Base-by-base conservation (phyloP, 2,888 invertebrate genomes). In the Polymixis lichenea region DNA sequence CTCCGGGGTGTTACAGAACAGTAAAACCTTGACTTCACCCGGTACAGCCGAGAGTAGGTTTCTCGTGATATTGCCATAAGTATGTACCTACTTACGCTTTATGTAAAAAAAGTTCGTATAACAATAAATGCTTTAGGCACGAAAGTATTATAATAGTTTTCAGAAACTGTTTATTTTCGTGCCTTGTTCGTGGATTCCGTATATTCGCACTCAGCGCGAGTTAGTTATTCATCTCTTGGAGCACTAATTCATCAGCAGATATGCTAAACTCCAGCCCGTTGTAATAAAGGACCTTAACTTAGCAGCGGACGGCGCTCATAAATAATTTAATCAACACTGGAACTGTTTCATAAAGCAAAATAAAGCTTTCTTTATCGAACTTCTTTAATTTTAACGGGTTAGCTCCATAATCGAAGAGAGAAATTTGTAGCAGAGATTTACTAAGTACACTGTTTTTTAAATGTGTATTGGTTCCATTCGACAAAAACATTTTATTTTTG, bases 311-410 rank as follows among this genome's bases (percentile, higher is more conserved):
- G 70, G 56, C 60, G 64, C 78, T 82, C 88, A 78, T 86, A 80
- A 84, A 86, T 86, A 78, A 86, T 84, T 82, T 82, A 87, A 87
- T 86, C 84, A 86, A 78, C 84, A 74, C 75, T 51, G 58, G 46
- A 80, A 87, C 67, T 65, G 70, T 78, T 77, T 78, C 62, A 69
- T 64, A 68, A 80, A 46, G 43, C 13, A 11, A 46, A 77, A 80
- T 76, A 71, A 78, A 78, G 53, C 67, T 72, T 78, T 75, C 62
- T 78, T 80, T 77, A 80, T 53, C 43, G 60, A 65, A 76, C 32
- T 80, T 77, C 58, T 83, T 75, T 25, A 76, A 56, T 78, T 80
- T 85, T 32, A 80, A 77, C 32, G 65, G 58, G 38, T 74, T 72
- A 55, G 51, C 61, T 75, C 65, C 38, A 76, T 72, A 62, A 72